A percentile compares a stretch with the other conserved stretches of the same genome.
Conservation (phyloP, 2,113 vertebrate species). For the Meriones unguiculatus region DNA sequence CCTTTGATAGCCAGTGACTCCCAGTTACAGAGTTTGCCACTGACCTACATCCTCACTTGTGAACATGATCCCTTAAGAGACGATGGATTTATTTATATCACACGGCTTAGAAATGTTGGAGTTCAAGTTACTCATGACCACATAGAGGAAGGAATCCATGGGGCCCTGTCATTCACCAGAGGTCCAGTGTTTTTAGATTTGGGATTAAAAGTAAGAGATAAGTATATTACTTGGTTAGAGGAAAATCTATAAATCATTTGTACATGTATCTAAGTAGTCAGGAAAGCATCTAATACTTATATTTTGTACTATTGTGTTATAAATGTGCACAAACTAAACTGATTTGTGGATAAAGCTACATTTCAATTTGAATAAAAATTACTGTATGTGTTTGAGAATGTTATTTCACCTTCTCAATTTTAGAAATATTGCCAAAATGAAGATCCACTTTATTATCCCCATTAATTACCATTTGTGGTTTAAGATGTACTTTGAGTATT, state of each 20-base stretch:
- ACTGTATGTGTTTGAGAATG: neutral
- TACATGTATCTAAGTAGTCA: too few species aligned
- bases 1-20: conserved; percentile 88
- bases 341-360: too few species aligned
- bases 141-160: conserved; percentile 88
- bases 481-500: neutral
- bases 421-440: neutral
- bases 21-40: conserved; percentile 83
- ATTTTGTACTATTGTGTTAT: neutral
- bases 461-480: neutral
- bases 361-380: neutral
- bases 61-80: conserved; percentile 93
- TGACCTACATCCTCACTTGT: conserved; percentile 91
- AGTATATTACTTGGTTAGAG: conserved; percentile 89
- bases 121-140: conserved; percentile 90
- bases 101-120: conserved; percentile 85
- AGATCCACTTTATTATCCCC: neutral
- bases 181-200: conserved; percentile 84
- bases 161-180: conserved; percentile 80
- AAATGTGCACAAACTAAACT: neutral
- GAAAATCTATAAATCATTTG: conserved; percentile 90
- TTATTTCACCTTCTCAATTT: neutral
- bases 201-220: conserved; percentile 83
- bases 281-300: neutral
- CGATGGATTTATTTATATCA: conserved; percentile 92